Base-by-base conservation (phyloP, 2,888 invertebrate genomes). In the Drosophila dives region DNA sequence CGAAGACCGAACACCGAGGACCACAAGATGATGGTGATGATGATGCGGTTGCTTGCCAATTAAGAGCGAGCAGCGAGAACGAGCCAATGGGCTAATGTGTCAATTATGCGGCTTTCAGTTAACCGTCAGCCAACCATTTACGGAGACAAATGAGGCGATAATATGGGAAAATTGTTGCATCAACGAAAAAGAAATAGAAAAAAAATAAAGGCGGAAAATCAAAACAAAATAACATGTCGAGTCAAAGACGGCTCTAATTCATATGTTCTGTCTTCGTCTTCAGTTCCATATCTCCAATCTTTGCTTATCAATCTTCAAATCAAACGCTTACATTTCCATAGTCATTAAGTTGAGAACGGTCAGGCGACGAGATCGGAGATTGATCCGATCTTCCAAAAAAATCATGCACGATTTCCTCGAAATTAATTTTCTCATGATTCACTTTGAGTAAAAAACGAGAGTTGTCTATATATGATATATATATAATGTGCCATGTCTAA, bases 11-110 rank as follows among this genome's bases (percentile, higher is more conserved):
- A 20, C 36, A 45, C 45, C n/a, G 20, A 60, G 55, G 62, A 78
- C 71, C 77, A 50, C 70, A 70, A 77, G 65, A 53, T 34, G 33
- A 55, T 62, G 58, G 36, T 33, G 49, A 60, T 62, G 65, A 63
- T 45, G 67, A 55, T 66, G 72, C 62, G 80, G 66, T 68, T 68
- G 51, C 59, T 58, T 68, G 68, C 68, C 68, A 67, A 67, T 68
- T 68, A 33, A 54, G 61, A 29, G 29, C 20, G 40, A 29, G 42
- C 45, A 69, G 40, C 50, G n/a, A 77, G 86, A 78, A 75, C 75
- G 78, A 71, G 81, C 66, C 83, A 74, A 73, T 75, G 79, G 71
- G 82, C 84, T 89, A 86, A 88, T 89, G 89, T 89, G 87, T 89
- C 90, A 88, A 88, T 89, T 88, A 89, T 86, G 80, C 68, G 89